Evolutionary conservation across 1,140 invertebrate genomes (phyloP), one percentile per base, ranked within the genome.

Genomic region (Drosophila pallidifrons): DNA sequence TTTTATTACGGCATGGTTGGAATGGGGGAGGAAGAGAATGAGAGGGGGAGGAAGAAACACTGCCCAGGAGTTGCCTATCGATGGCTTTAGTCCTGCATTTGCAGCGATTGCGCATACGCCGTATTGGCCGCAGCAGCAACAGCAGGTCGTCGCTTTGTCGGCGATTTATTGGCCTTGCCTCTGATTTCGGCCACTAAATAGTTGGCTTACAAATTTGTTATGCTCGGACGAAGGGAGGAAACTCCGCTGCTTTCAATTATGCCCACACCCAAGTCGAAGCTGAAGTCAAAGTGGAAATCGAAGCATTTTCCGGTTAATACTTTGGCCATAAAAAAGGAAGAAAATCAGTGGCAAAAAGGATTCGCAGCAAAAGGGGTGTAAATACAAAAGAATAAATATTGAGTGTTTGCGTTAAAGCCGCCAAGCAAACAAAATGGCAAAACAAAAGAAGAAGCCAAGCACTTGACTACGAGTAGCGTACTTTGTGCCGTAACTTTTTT

Each of bases 331-430:
- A 88, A 88, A 88, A 25, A 4, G 20, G 20, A 25, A 25, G 20
- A 25, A 25, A 88, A 81, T 88, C 70, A 76, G 68, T 55, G 52
- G 79, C 73, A 81, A 86, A 70, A 74, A 75, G 85, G 81, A 87
- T 79, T 76, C 80, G 60, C 38, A 16, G 32, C 15, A 30, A 70
- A 74, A 16, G 69, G 74, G 66, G 69, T 25, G 20, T 51, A 88
- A 77, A 71, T 83, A 86, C 66, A 88, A 80, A 83, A 72, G 80
- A 89, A 83, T 89, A 88, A 88, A 88, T 89, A 88, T 88, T 83
- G 80, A 89, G 80, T 83, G 82, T 88, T 83, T 81, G 64, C 77
- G 70, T 77, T 83, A 75, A 77, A 77, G 81, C 85, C 77, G 73
- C 46, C 73, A 61, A 59, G 70, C 77, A 88, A 88, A 80, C 74